phyloP scores from a whole-genome alignment of 2,888 invertebrate genomes.

The Macrosoma leucophasiata region DNA sequence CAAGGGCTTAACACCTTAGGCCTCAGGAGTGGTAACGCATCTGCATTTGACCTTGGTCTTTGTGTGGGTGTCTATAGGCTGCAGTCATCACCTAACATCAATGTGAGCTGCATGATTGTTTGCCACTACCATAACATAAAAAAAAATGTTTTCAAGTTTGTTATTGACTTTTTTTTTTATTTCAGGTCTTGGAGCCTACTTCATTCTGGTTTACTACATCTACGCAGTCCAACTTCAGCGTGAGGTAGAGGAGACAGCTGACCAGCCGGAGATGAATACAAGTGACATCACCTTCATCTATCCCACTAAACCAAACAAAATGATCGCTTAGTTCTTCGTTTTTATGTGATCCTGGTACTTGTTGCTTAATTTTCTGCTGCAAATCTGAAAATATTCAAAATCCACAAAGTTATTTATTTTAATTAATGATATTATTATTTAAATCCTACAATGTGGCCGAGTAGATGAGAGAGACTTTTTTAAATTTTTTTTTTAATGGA shows the following conservation, averaged over 20 bases:
- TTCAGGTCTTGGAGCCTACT: slow-evolving; percentile 37
- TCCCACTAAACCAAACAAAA: slow-evolving; percentile 32
- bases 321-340: too few relatives aligned
- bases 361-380: not conserved
- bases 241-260: slow-evolving; percentile 15
- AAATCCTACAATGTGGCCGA: too few relatives aligned
- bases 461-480: too few relatives aligned
- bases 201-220: slow-evolving; percentile 39
- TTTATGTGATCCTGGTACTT: too few relatives aligned
- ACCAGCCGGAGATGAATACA: slow-evolving; percentile 7
- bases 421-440: slow-evolving; percentile 14
- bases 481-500: too few relatives aligned
- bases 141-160: not conserved
- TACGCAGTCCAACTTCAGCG: slow-evolving; percentile 35
- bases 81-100: too few relatives aligned
- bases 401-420: slow-evolving; percentile 12
- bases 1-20: too few relatives aligned
- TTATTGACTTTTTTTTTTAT: slow-evolving; percentile 9
- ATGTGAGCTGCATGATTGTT: too few relatives aligned
- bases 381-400: not conserved
- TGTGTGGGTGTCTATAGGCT: too few relatives aligned
- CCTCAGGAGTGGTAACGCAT: too few relatives aligned
- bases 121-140: too few relatives aligned
- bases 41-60: too few relatives aligned
- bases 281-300: slow-evolving; percentile 30